Evolutionary conservation across 2,113 vertebrate species (phyloP).

Genomic region (Lichenostomus cassidix): DNA sequence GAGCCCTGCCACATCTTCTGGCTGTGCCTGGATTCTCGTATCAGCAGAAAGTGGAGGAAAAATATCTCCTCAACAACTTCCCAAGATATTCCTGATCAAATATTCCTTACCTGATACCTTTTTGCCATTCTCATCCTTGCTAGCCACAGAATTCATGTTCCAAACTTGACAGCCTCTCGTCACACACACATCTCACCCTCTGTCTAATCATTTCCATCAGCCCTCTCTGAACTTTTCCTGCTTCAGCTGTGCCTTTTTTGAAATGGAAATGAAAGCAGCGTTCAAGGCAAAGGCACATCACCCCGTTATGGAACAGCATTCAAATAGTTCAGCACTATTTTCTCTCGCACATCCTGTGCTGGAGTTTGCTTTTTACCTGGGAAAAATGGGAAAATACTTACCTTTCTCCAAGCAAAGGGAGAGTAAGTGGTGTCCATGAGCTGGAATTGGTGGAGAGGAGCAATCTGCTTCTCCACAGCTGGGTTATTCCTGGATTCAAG

Average conservation of each 20-base stretch:
- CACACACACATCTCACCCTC: neutral
- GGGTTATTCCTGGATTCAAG: accelerated
- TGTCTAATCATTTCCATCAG: constrained; percentile 21
- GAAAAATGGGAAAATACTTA: neutral
- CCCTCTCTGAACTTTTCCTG: neutral
- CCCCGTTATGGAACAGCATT: neutral
- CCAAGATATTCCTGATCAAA: neutral
- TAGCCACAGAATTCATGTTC: neutral
- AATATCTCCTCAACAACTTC: neutral
- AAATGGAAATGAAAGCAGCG: neutral
- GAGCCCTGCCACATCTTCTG: neutral
- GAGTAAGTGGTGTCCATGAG: accelerated
- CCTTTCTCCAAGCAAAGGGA: neutral
- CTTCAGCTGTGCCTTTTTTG: neutral
- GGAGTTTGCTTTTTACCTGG: neutral
- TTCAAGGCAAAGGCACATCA: neutral
- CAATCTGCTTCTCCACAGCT: neutral
- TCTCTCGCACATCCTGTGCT: neutral
- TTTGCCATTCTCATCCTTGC: neutral
- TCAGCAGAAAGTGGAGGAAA: neutral
- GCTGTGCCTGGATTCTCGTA: accelerated
- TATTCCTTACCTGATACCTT: neutral
- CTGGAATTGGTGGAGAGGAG: neutral
- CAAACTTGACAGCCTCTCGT: neutral
- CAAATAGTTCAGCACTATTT: neutral